A percentile compares a stretch with the other conserved stretches of the same genome.
phyloP scores from a whole-genome alignment of 2,113 vertebrate genomes.

The Heterochromis multidens region DNA sequence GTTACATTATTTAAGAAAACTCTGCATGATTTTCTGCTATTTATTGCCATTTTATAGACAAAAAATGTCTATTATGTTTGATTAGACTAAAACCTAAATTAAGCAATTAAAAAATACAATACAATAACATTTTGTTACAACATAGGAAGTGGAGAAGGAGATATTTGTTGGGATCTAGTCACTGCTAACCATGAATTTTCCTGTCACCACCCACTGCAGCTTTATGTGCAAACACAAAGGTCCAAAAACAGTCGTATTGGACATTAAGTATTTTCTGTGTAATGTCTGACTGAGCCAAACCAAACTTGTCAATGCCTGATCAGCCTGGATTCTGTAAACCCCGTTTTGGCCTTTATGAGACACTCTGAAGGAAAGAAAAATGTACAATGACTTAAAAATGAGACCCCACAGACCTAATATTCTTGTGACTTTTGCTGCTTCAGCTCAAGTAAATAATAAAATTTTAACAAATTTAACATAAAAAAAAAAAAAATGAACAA shows the following conservation, averaged over 20 bases:
- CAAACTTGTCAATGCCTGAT: neutral
- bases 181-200: neutral
- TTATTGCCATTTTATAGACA: neutral
- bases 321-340: neutral
- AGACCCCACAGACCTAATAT: neutral
- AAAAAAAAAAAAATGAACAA: neutral
- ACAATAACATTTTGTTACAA: neutral
- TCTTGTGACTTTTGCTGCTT: neutral
- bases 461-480: neutral
- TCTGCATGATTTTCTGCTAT: neutral
- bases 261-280: neutral
- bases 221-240: neutral
- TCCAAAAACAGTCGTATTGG: neutral
- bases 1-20: neutral
- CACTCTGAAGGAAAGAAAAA: neutral
- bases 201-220: neutral
- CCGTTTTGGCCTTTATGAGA: neutral
- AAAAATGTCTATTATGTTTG: neutral
- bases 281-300: neutral
- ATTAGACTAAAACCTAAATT: neutral
- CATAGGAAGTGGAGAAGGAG: neutral
- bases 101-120: neutral
- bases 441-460: neutral
- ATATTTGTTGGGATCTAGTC: neutral
- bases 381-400: neutral